Percentiles rank a stretch among this genome's conserved stretches.
Evolutionary conservation across 1,140 invertebrate species (phyloP).

Genomic region (Sinonovacula constricta): DNA sequence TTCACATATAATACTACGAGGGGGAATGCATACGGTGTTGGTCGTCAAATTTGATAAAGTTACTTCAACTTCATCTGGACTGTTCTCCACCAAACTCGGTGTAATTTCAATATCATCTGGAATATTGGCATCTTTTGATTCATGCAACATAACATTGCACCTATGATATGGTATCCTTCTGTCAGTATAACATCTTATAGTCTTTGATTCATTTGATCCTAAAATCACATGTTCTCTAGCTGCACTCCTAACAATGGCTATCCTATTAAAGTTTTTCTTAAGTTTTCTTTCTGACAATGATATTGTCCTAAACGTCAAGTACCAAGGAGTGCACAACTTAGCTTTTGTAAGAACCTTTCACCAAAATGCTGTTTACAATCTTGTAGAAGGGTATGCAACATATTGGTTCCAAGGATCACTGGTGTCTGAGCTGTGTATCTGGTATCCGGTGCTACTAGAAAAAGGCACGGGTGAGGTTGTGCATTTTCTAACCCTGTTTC

Average conservation of each 20-base stretch:
- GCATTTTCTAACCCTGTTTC: neutral
- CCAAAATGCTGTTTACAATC: no score
- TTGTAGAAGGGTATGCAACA: neutral
- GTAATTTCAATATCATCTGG: neutral
- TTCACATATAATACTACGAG: slow-evolving; percentile 4
- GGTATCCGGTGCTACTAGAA: slow-evolving; percentile 22
- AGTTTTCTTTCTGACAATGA: neutral
- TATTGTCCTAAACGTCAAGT: neutral
- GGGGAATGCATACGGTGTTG: neutral
- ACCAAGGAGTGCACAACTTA: neutral
- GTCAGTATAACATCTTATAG: neutral
- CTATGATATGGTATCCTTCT: neutral
- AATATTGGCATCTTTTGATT: neutral
- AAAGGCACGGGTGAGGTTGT: neutral
- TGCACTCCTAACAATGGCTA: neutral
- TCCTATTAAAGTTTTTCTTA: neutral
- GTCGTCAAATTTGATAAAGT: neutral
- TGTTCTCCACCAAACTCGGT: neutral
- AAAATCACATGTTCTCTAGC: neutral
- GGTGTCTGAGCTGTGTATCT: slow-evolving; percentile 4
- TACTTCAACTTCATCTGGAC: neutral
- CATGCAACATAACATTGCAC: neutral
- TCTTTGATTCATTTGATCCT: neutral
- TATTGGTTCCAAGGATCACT: slow-evolving; percentile 21
- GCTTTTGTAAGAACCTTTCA: neutral